Evolutionary conservation across 1,140 invertebrate genomes (phyloP), one percentile per base, ranked within the genome.

Genomic region (Anastrepha ludens): DNA sequence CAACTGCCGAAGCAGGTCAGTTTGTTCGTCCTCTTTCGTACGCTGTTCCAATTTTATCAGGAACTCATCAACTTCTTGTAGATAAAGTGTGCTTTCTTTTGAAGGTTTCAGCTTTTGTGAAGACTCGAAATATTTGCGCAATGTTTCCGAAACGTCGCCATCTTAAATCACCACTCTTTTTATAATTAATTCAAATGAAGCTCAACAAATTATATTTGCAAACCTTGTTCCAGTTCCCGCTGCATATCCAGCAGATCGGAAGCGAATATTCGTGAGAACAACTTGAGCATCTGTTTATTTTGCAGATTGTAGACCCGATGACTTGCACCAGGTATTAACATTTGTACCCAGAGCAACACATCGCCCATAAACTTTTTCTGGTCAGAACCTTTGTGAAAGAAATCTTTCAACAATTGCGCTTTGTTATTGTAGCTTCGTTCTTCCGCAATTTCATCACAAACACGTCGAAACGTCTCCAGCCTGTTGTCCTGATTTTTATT

Each of bases 281-380:
- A 92, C 93, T 99, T 99, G 0, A 98, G 94, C 60, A 99, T 93
- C 90, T 98, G 97, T 93, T 98, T 99, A 91, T 96, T 98, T 93
- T 98, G 98, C 41, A 99, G 93, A 94, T 99, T 99, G 91, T 98
- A 99, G 41, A 98, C 95, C 86, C 97, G 94, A 91, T 98, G 98
- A 2, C 95, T 94, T 60, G 96, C 96, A 39, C 96, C 96, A 0
- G 98, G 98, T 55, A 99, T 94, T n/a, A 99, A 91, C 78, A 98
- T 93, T 89, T 96, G 96, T 91, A 97, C 95, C 97, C 97, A 97
- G n/a, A 98, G 93, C 67, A 95, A 93, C 13, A 97, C 91, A 93
- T 98, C 96, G 3, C 98, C 96, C 90, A 96, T 94, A 92, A 98
- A 98, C 8, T 94, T 94, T 87, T 95, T 95, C 86, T 85, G 67